A percentile compares a stretch with the other conserved stretches of the same genome.
Evolutionary conservation across 2,113 vertebrate genomes (phyloP).

Genomic region (Platichthys stellatus): DNA sequence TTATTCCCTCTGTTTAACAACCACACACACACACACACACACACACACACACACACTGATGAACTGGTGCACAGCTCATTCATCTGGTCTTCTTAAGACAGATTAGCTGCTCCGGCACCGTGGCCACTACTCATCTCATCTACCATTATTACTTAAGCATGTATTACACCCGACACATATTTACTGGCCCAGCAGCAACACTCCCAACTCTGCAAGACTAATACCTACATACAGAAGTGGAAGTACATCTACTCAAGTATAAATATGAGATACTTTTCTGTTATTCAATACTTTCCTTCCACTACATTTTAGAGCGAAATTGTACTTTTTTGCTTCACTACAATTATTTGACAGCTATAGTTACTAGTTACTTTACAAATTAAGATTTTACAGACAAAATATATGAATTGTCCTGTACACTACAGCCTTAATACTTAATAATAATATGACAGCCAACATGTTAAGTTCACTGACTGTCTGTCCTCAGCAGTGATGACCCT

Average conservation of each 20-base stretch:
- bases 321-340: neutral
- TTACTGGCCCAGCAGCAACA: neutral
- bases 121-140: constrained; percentile 27
- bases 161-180: constrained; percentile 19
- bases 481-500: too few species aligned
- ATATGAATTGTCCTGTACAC: too few species aligned
- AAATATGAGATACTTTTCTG: neutral
- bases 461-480: too few species aligned
- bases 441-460: too few species aligned
- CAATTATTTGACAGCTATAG: neutral
- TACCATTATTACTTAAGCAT: constrained; percentile 20
- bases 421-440: too few species aligned
- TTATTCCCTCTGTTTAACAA: constrained; percentile 9
- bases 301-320: neutral
- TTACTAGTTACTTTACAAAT: neutral
- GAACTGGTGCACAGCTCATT: constrained; percentile 14
- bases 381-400: too few species aligned
- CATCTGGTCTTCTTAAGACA: constrained; percentile 12
- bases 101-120: constrained; percentile 20
- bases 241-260: neutral
- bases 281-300: neutral
- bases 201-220: neutral
- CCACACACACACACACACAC: constrained; percentile 15
- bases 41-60: constrained; percentile 11
- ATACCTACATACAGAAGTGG: neutral